Conservation (phyloP, 2,888 invertebrate genomes). For the Tenthredo amoena region DNA sequence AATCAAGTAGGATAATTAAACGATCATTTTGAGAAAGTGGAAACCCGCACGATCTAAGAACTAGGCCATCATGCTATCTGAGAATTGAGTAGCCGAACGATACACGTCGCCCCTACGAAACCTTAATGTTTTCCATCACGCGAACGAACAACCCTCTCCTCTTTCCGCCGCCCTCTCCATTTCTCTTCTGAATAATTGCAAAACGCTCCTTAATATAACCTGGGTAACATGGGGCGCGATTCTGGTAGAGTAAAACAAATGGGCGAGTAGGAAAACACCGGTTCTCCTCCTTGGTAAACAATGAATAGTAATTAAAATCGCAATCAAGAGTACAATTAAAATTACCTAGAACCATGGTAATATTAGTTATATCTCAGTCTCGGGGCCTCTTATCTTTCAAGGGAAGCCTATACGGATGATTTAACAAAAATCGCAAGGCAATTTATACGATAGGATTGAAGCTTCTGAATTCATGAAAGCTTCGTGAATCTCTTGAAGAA, state of each 20-base stretch:
- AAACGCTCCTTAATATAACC: constrained; percentile 27
- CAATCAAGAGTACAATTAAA: constrained; percentile 39
- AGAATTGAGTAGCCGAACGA: constrained; percentile 25
- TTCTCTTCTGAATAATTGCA: constrained; percentile 36
- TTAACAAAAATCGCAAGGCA: too few species aligned
- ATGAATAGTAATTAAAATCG: constrained; percentile 44
- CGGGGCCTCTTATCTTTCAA: neutral
- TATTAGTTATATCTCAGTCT: neutral
- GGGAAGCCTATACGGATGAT: too few species aligned
- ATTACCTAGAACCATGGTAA: neutral
- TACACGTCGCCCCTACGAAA: neutral
- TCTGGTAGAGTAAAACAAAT: constrained; percentile 12
- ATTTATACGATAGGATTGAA: too few species aligned
- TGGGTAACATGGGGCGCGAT: constrained; percentile 9
- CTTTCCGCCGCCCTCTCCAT: neutral
- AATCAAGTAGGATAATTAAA: constrained; percentile 25
- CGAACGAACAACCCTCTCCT: constrained; percentile 19
- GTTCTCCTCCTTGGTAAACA: constrained; percentile 23
- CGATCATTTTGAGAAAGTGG: constrained; percentile 7
- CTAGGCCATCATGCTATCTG: constrained; percentile 43
- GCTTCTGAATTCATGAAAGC: too few species aligned
- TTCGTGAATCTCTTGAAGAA: too few species aligned
- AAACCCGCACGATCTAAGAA: neutral
- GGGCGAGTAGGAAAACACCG: neutral
- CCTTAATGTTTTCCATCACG: constrained; percentile 44